Evolutionary conservation across 2,888 invertebrate species (phyloP).

Genomic region (Drosophila mercatorum): DNA sequence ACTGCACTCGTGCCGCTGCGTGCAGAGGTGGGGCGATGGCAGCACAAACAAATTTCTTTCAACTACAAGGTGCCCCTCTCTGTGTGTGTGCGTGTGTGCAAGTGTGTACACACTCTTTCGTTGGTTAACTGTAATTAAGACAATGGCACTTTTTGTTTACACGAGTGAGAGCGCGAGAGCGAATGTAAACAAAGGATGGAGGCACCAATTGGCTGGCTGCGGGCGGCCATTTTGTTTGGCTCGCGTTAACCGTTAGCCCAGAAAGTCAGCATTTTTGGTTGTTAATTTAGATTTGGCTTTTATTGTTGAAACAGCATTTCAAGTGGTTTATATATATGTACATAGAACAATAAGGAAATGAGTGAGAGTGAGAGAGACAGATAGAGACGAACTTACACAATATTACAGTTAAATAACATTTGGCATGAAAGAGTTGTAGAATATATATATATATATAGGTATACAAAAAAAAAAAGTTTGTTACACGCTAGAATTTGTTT

Average conservation of each 20-base stretch:
- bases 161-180: not conserved
- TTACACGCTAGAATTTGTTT: conserved; percentile 40
- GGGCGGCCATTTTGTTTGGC: conserved; percentile 54
- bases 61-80: no score
- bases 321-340: conserved; percentile 32
- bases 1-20: not conserved
- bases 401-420: conserved; percentile 46
- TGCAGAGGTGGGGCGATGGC: conserved; percentile 4
- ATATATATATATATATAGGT: no score
- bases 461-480: conserved; percentile 11
- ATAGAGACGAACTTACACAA: conserved; percentile 26
- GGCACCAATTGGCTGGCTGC: conserved; percentile 43
- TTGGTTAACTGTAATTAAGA: conserved; percentile 69
- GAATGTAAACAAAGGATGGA: conserved; percentile 32
- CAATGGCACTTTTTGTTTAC: conserved; percentile 71
- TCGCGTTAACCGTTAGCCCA: conserved; percentile 4
- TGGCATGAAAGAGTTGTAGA: conserved; percentile 14
- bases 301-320: conserved; percentile 49
- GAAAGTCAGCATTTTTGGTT: conserved; percentile 15
- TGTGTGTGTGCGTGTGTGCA: conserved; percentile 11
- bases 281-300: conserved; percentile 46
- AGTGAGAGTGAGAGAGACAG: not conserved
- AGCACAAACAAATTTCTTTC: conserved; percentile 24
- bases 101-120: conserved; percentile 66
- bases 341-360: conserved; percentile 42